phyloP scores from a whole-genome alignment of 1,140 invertebrate genomes.

The Saxidomus purpurata region DNA sequence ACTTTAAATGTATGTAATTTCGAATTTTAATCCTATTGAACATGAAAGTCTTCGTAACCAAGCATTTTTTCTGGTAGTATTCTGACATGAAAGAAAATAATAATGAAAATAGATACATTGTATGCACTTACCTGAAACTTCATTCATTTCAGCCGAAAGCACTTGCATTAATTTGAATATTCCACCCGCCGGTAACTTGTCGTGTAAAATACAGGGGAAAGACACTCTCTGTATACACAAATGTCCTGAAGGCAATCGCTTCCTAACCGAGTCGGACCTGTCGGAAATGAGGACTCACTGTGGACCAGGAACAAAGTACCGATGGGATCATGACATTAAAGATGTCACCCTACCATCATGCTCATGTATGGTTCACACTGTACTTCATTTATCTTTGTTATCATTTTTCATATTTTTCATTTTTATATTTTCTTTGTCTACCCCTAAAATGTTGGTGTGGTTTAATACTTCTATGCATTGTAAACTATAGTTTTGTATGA shows the following conservation, averaged over 20 bases:
- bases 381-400: neutral
- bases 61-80: too few relatives aligned
- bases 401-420: too few relatives aligned
- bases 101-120: too few relatives aligned
- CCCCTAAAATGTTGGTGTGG: too few relatives aligned
- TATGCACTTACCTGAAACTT: too few relatives aligned
- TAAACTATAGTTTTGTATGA: too few relatives aligned
- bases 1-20: too few relatives aligned
- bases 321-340: conserved; percentile 78
- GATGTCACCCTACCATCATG: conserved; percentile 80
- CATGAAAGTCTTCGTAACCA: too few relatives aligned
- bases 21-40: too few relatives aligned
- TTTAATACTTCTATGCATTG: too few relatives aligned
- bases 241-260: conserved; percentile 66
- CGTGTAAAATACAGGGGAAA: conserved; percentile 64
- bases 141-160: conserved; percentile 12
- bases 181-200: conserved; percentile 72
- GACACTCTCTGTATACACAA: conserved; percentile 72
- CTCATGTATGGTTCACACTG: conserved; percentile 76
- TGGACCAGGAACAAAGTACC: conserved; percentile 76
- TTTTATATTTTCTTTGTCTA: too few relatives aligned
- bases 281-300: conserved; percentile 69
- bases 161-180: conserved; percentile 63
- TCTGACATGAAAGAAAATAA: too few relatives aligned
- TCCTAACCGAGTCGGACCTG: conserved; percentile 52